Evolutionary conservation across 2,113 vertebrate species (phyloP), one percentile per base, ranked within the genome.

Genomic region (Struthio camelus): DNA sequence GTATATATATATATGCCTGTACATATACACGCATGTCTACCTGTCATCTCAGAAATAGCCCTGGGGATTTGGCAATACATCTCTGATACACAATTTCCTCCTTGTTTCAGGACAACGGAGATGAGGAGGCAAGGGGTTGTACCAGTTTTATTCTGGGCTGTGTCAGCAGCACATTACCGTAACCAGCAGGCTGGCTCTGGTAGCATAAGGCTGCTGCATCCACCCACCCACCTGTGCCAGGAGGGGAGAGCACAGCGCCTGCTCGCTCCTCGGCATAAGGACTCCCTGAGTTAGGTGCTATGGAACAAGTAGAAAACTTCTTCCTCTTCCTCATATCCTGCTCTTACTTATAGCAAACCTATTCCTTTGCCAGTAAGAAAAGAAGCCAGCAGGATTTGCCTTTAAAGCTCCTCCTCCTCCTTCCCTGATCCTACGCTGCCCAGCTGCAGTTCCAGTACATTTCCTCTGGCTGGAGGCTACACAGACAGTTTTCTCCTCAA

Each of bases 391-490:
- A 36, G 87, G 73, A 78, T 87, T 81, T 91, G n/a, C 78, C 53
- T 82, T 76, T 62, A 77, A 81, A 90, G 76, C 81, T 51, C 30
- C 42, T 14, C 92, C 42, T 14, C 92, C 80, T 20, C 78, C 30
- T 65, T 88, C 46, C 71, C 80, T 56, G 64, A 32, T 90, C 62
- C 80, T 0, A 0, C 61, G 10, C 62, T 78, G 82, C 46, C 72
- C 65, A 44, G 79, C 67, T 93, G 84, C 84, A 94, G 44, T 78
- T 86, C 53, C 2, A n/a, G 85, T 34, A 56, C 34, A 44, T 91
- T 98, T 98, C 96, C 97, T 96, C 69, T 95, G 90, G 91, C 97
- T 96, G 79, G 83, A 93, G 97, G 97, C 90, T 22, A 97, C 94
- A 94, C 96, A 97, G 97, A 79, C 89, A 71, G 82, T 96, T 93